These are phyloP conservation scores for Chromoteleia sp. DNA, from an alignment of 2,888 invertebrate species.

Conservation along the genomic window DNA sequence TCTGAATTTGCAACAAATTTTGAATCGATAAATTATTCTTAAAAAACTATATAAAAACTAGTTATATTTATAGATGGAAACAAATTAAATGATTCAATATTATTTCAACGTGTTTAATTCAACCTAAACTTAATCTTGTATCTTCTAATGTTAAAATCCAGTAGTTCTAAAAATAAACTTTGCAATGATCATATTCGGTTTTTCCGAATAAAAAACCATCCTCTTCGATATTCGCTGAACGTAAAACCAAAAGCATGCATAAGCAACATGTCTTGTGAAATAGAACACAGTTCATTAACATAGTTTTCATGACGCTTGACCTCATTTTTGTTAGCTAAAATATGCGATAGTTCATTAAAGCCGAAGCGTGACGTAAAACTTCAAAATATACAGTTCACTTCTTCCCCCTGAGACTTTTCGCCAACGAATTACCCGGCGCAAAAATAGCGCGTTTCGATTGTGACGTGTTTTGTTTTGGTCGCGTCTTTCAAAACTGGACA, in stretches of 20 bases:
- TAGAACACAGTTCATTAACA: slow-evolving; percentile 31
- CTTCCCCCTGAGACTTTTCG: no score
- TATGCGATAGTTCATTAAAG: slow-evolving; percentile 1
- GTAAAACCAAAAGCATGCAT: slow-evolving; percentile 9
- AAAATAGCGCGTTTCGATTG: no score
- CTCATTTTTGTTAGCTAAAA: slow-evolving; percentile 31
- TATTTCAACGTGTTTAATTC: neutral
- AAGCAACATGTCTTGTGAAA: slow-evolving; percentile 4
- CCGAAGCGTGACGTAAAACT: neutral
- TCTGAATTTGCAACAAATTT: no score
- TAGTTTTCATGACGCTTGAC: slow-evolving; percentile 49
- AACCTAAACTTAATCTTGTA: neutral
- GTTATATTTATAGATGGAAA: neutral
- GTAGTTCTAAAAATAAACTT: slow-evolving; percentile 8
- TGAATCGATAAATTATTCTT: no score
- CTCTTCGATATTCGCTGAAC: neutral
- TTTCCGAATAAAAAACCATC: neutral
- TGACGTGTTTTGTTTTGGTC: slow-evolving; percentile 22
- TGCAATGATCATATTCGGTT: neutral
- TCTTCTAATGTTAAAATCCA: neutral
- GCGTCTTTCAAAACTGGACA: neutral
- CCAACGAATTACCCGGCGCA: no score
- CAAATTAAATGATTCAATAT: no score
- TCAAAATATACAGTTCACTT: no score
- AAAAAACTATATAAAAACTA: neutral